A percentile compares a stretch with the other conserved stretches of the same genome.
These are phyloP conservation scores for Drosophila ananassae DNA, from an alignment of 1,140 invertebrate genomes.

Conservation along the genomic window DNA sequence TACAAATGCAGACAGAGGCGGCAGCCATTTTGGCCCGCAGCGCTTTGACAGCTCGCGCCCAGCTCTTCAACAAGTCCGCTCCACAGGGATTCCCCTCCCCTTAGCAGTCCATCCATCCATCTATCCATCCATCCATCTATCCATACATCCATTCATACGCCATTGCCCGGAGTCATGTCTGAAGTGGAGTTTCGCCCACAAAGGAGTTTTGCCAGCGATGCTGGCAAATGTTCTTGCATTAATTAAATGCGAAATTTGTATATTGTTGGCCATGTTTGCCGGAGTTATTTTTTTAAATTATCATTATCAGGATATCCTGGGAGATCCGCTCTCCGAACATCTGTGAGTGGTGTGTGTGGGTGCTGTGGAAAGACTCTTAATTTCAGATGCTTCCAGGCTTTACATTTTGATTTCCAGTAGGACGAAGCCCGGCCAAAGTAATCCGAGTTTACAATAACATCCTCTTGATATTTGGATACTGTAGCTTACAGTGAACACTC, in stretches of 20 bases:
- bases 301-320: slow-evolving; percentile 41
- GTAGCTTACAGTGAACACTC: neutral
- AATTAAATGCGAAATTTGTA: slow-evolving; percentile 67
- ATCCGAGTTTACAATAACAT: no score
- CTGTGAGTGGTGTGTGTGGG: no score
- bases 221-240: slow-evolving; percentile 60
- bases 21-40: slow-evolving; percentile 58
- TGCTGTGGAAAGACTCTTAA: no score
- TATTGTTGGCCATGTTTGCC: slow-evolving; percentile 45
- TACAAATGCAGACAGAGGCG: slow-evolving; percentile 42
- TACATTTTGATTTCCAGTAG: no score
- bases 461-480: neutral
- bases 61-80: slow-evolving; percentile 15
- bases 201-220: slow-evolving; percentile 43
- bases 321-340: neutral
- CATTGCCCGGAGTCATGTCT: slow-evolving; percentile 62
- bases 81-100: neutral
- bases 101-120: neutral
- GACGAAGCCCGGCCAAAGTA: no score
- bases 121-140: neutral
- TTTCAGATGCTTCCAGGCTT: no score
- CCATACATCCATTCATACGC: neutral
- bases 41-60: slow-evolving; percentile 59
- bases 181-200: slow-evolving; percentile 53
- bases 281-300: slow-evolving; percentile 31